Percentiles rank a stretch among this genome's conserved stretches.
phyloP scores from a whole-genome alignment of 2,797 vertebrate genomes.

The Notolabrus celidotus region DNA sequence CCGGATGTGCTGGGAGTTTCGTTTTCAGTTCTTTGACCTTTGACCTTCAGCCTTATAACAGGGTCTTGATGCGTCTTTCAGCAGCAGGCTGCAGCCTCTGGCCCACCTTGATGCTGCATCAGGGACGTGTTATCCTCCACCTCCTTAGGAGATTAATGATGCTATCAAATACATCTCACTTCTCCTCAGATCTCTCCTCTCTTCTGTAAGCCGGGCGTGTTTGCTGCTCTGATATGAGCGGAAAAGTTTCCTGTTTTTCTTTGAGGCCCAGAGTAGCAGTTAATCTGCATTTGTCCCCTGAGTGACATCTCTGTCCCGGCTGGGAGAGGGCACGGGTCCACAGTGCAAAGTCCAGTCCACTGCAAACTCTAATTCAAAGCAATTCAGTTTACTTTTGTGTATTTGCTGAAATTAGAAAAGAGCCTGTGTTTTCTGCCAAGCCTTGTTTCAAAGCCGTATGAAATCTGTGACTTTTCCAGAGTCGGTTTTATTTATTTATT shows the following conservation, averaged over 20 bases:
- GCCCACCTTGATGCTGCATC: conserved; percentile 43
- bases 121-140: conserved; percentile 49
- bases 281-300: conserved; percentile 68
- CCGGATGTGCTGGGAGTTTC: conserved; percentile 64
- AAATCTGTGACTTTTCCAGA: neutral
- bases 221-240: conserved; percentile 43
- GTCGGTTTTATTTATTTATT: neutral
- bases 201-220: conserved; percentile 14
- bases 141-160: conserved; percentile 9
- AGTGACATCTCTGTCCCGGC: conserved; percentile 55
- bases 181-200: conserved; percentile 29
- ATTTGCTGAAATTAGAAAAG: neutral
- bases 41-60: conserved; percentile 44
- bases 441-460: neutral
- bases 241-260: conserved; percentile 59
- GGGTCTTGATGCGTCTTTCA: conserved; percentile 24
- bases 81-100: conserved; percentile 19
- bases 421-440: neutral
- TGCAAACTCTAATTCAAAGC: neutral
- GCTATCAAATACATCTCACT: conserved; percentile 18
- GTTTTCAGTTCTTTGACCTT: conserved; percentile 77
- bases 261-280: conserved; percentile 50
- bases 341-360: neutral
- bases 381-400: conserved; percentile 14
- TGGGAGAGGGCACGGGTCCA: conserved; percentile 19